Percentiles rank a stretch among this genome's conserved stretches.
Evolutionary conservation across 2,888 invertebrate genomes (phyloP).

Genomic region (Stenurella melanura): DNA sequence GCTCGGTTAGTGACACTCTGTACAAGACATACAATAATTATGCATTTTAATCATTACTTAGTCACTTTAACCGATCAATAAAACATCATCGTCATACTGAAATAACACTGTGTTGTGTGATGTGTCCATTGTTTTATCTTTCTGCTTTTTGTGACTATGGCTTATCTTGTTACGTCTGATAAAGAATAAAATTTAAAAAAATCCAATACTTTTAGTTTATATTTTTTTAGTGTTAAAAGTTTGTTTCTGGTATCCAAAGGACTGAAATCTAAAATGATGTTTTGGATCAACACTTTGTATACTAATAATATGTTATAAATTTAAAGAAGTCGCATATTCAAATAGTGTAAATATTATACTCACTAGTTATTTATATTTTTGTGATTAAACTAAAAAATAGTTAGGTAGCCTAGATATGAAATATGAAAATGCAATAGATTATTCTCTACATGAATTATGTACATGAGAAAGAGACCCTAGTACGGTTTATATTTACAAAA

Average conservation of each 20-base stretch:
- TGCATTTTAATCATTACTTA: constrained; percentile 22
- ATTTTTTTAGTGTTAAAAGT: constrained; percentile 41
- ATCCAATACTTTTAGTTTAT: constrained; percentile 22
- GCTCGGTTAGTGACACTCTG: constrained; percentile 35
- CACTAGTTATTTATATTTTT: constrained; percentile 43
- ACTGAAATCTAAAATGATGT: constrained; percentile 49
- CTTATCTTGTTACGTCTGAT: constrained; percentile 36
- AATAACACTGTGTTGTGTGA: constrained; percentile 30
- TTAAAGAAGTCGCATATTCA: constrained; percentile 17
- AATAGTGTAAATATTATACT: constrained; percentile 37
- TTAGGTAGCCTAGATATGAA: constrained; percentile 54
- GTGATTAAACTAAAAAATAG: constrained; percentile 46
- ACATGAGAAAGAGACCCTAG: constrained; percentile 1
- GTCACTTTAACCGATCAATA: constrained; percentile 25
- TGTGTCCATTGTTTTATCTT: constrained; percentile 44
- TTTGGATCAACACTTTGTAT: constrained; percentile 44
- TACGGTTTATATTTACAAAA: constrained; percentile 23
- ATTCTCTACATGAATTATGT: constrained; percentile 14
- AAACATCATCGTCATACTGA: constrained; percentile 33
- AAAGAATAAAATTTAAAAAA: constrained; percentile 52
- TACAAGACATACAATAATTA: constrained; percentile 10
- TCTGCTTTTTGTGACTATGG: constrained; percentile 36
- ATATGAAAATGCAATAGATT: constrained; percentile 40
- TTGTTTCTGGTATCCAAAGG: constrained; percentile 46
- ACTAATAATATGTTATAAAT: constrained; percentile 22